A percentile compares a stretch with the other conserved stretches of the same genome.
Conservation (phyloP, 1,140 invertebrate genomes). For the Lysiphlebus fabarum region DNA sequence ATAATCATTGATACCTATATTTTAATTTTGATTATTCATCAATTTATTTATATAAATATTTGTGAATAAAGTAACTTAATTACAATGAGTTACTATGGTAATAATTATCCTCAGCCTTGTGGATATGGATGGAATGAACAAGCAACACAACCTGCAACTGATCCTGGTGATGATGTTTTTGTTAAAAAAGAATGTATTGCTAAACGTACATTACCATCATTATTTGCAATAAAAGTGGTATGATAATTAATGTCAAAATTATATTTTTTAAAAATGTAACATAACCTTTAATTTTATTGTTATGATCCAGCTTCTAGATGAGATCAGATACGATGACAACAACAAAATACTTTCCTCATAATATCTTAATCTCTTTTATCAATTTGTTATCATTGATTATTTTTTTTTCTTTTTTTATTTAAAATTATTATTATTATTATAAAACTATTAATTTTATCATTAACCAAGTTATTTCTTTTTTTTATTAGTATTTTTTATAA, state of each 20-base stretch:
- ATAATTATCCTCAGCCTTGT: slow-evolving; percentile 23
- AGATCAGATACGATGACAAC: too few relatives aligned
- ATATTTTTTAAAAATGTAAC: background rate
- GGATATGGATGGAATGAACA: slow-evolving; percentile 25
- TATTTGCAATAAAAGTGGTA: slow-evolving; percentile 57
- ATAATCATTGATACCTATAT: too few relatives aligned
- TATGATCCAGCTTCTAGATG: background rate
- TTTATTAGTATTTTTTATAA: too few relatives aligned
- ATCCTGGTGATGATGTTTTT: slow-evolving; percentile 41
- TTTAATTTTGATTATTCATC: too few relatives aligned
- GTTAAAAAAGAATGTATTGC: slow-evolving; percentile 48
- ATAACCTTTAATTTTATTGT: background rate
- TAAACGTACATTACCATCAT: slow-evolving; percentile 50
- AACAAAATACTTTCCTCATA: background rate
- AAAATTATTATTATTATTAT: too few relatives aligned
- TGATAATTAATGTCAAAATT: slow-evolving; percentile 22
- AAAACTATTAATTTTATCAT: too few relatives aligned
- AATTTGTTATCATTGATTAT: too few relatives aligned
- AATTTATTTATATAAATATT: too few relatives aligned
- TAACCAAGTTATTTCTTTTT: too few relatives aligned
- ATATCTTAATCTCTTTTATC: too few relatives aligned
- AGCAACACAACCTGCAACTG: slow-evolving; percentile 21
- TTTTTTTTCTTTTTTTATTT: too few relatives aligned
- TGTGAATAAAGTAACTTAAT: too few relatives aligned
- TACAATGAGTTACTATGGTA: slow-evolving; percentile 29